These are phyloP conservation scores for Chondrosia reniformis DNA, from an alignment of 37 sponge, comb jelly and placozoan genomes.

Conservation along the genomic window DNA sequence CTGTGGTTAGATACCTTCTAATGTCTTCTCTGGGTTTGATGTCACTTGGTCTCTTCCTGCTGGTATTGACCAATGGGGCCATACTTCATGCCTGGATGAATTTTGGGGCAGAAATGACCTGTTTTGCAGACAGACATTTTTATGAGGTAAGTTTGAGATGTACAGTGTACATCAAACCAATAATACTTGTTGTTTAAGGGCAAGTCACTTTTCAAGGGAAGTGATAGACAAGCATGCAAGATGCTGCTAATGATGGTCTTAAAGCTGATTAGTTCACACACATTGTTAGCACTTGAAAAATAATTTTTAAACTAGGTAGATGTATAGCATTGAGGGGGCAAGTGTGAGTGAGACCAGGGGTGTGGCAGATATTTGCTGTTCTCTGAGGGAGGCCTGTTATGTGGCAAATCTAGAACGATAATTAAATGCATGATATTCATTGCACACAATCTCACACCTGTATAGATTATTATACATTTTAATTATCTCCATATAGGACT, in stretches of 20 bases:
- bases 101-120: conserved; percentile 56
- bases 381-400: too few relatives aligned
- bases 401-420: too few relatives aligned
- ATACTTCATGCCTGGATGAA: conserved; percentile 70
- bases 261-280: too few relatives aligned
- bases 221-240: background rate
- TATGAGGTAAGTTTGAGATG: conserved; percentile 39
- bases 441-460: background rate
- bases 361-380: too few relatives aligned
- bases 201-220: background rate
- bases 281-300: too few relatives aligned
- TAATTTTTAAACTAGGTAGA: too few relatives aligned
- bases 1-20: background rate
- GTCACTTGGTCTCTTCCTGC: conserved; percentile 13
- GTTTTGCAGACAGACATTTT: conserved; percentile 78
- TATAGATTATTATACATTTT: background rate
- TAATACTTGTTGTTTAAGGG: background rate
- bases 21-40: conserved; percentile 3
- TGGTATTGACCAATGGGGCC: background rate
- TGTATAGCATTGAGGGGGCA: too few relatives aligned
- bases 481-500: background rate
- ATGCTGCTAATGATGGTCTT: background rate
- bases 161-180: background rate
- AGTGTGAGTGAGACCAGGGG: too few relatives aligned
- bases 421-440: too few relatives aligned